These are phyloP conservation scores for Cuniculus paca DNA, from an alignment of 2,797 vertebrate genomes.

Conservation along the genomic window DNA sequence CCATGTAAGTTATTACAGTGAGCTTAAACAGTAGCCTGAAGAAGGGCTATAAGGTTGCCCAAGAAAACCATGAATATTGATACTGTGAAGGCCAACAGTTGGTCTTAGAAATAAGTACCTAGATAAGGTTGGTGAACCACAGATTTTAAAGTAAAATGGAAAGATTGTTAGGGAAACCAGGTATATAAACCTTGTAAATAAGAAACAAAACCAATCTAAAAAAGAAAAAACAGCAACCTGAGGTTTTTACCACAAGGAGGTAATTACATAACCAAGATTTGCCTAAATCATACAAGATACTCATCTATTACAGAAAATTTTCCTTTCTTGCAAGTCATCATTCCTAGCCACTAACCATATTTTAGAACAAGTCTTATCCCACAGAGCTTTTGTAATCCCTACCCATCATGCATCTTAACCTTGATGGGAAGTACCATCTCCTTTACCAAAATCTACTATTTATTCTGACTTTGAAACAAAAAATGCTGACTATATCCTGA, in stretches of 20 bases:
- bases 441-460: neutral
- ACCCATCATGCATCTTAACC: neutral
- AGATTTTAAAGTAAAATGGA: neutral
- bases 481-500: neutral
- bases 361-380: neutral
- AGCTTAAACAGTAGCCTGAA: neutral
- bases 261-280: neutral
- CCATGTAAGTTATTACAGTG: constrained; percentile 6
- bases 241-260: neutral
- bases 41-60: neutral
- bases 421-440: neutral
- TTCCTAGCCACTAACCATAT: neutral
- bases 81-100: neutral
- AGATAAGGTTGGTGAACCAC: neutral
- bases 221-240: neutral
- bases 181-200: neutral
- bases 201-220: neutral
- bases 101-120: neutral
- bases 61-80: neutral
- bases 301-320: neutral
- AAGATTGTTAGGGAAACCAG: neutral
- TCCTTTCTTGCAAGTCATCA: neutral
- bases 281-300: neutral
- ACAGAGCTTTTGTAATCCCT: neutral
- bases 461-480: constrained; percentile 53